Base-by-base conservation (phyloP, 2,113 vertebrate genomes). In the Excalfactoria chinensis region DNA sequence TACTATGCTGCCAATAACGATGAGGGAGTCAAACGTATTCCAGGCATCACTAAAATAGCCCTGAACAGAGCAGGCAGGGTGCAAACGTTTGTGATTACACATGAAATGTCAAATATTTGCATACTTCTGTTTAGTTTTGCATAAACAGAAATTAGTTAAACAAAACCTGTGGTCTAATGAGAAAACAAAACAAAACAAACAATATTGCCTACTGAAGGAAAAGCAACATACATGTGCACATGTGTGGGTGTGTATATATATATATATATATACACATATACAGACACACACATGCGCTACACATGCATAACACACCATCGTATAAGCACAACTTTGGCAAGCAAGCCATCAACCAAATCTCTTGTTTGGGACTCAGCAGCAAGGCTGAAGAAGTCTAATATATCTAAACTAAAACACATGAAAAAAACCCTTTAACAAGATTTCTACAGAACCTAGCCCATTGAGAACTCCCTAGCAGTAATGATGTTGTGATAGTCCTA, bases 1-100 rank as follows among this genome's bases (percentile, higher is more conserved):
- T 98, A 99, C 98, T 98, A 99, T 99, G 98, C 99, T 99, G 98
- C 99, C 99, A 97, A 99, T 99, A 98, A 99, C 99, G 98, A 99
- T 99, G 98, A 99, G 98, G 97, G 98, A 99, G 97, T 99, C 99
- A 98, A 99, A 99, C 97, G 99, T 98, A 97, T 99, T 99, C 99
- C 99, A 99, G 98, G 99, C 98, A 96, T 99, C 99, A 96, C 98
- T 99, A 98, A 99, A 99, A 98, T 99, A 99, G 95, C 99, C 99
- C 99, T 99, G 98, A 97, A 98, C 97, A 97, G 98, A 98, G 98
- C 95, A 97, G 97, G 97, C 96, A 97, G 97, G 97, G 97, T 98
- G 97, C 98, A 98, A 98, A 98, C 43, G 96, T 97, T 98, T 92
- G 96, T 96, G 97, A 97, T 97, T 98, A 97, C 80, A 96, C 77